Base-by-base conservation (phyloP, 1,140 invertebrate species). In the Nephila pilipes region DNA sequence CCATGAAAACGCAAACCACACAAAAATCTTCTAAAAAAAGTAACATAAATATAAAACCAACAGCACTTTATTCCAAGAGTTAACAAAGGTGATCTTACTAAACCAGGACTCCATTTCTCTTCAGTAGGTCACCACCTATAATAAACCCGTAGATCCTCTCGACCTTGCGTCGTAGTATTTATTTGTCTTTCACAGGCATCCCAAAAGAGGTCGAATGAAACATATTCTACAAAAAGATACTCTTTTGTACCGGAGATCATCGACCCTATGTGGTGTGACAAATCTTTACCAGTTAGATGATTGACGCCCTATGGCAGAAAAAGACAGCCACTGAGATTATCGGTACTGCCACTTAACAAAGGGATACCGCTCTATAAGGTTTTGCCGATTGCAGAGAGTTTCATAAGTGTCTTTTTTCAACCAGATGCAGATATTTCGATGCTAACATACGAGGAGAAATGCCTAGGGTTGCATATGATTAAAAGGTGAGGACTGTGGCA, bases 211-310 rank as follows among this genome's bases (percentile, higher is more conserved):
- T 87, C 85, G 85, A 36, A 60, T 14, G 57, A 60, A 87, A 38
- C 85, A 87, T 63, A 85, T 85, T 60, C 85, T 87, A 14, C 85
- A 87, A 32, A 87, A 87, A 87, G 57, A 60, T 65, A 63, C 85
- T 87, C 85, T 87, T 87, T 87, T 87, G 85, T 65, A 46, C 20
- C 36, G 18, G 80, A n/a, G 85, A 87, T 87, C 85, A 87, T 58
- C 58, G 85, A 87, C 85, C 81, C 54, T 57, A 20, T 32, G 75
- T 46, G 18, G 46, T 58, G 85, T 87, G 85, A 87, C 60, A 87
- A 87, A 20, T 63, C 32, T 63, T 32, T 22, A 36, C 36, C 83
- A 85, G 55, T 16, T 32, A 20, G 29, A 29, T 85, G 46, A 57
- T 85, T 55, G 55, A 85, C 83, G 83, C 83, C 83, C 55, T 29